Evolutionary conservation across 2,888 invertebrate species (phyloP), one percentile per base, ranked within the genome.

Genomic region (Melinopterus prodromus): DNA sequence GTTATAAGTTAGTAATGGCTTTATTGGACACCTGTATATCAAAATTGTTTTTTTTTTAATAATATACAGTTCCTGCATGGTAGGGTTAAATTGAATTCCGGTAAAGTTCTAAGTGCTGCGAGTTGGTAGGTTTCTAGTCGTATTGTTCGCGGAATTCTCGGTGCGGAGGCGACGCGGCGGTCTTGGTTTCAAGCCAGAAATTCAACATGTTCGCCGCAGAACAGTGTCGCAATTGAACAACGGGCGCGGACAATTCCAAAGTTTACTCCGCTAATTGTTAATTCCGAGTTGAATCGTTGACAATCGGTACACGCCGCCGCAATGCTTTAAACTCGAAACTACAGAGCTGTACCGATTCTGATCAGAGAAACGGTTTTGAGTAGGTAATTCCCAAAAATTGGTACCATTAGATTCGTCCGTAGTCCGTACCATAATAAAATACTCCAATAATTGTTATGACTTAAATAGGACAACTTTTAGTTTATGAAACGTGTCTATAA

Each of bases 31-130:
- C 53, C 53, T 53, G 12, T 53, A 53, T 9, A 7, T 7, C 53
- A 53, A 9, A 9, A 53, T 12, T 53, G 53, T 53, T 78, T 72
- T 16, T 53, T 76, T 79, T 75, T 76, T 35, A 71, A 71, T 81
- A 80, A 81, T 72, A 71, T 77, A 81, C 80, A 82, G 80, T 83
- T 83, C 82, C 53, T 1, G 5, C 81, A 1, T 53, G 53, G 53
- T 53, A 9, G 53, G 7, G 53, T 2, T 6, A 53, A 53, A 53
- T 53, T 53, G 53, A 12, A 53, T 53, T 53, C 53, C 53, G 53
- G 53, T 53, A 53, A 53, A 53, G 53, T 53, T 53, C 53, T 53
- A 53, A 53, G 53, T 53, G 53, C 53, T 53, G 7, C 53, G 53
- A 53, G 53, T 53, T 53, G 53, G 53, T 2, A 53, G 53, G 9